Evolutionary conservation across 2,888 invertebrate species (phyloP).

Genomic region (Rhamphomyia laevipes): DNA sequence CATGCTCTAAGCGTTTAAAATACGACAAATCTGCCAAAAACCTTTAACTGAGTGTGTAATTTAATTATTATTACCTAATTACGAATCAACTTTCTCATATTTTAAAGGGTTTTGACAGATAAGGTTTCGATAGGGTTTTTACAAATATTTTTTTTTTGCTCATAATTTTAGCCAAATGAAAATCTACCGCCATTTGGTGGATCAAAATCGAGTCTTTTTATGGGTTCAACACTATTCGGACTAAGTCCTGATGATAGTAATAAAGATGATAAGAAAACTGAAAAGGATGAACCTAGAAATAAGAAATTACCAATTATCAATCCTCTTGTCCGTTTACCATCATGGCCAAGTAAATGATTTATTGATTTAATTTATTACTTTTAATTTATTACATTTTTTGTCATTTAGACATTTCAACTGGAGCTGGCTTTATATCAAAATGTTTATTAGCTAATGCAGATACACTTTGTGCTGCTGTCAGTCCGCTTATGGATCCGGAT

Average conservation of each 20-base stretch:
- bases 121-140: too few relatives aligned
- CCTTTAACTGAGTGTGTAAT: conserved; percentile 19
- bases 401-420: conserved; percentile 39
- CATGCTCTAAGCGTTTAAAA: conserved; percentile 16
- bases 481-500: conserved; percentile 87
- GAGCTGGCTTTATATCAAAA: conserved; percentile 84
- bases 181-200: conserved; percentile 45
- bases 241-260: conserved; percentile 33
- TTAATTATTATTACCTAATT: too few relatives aligned
- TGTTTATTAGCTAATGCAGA: conserved; percentile 92
- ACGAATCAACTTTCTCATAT: too few relatives aligned
- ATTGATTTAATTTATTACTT: neutral
- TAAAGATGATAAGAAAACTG: conserved; percentile 31
- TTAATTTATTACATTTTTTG: neutral
- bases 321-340: conserved; percentile 73
- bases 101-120: too few relatives aligned
- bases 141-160: too few relatives aligned
- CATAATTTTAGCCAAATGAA: conserved; percentile 32
- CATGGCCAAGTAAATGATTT: conserved; percentile 66
- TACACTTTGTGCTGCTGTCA: conserved; percentile 91
- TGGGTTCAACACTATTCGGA: conserved; percentile 33
- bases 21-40: conserved; percentile 21
- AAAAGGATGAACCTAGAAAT: conserved; percentile 33
- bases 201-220: conserved; percentile 44
- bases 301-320: conserved; percentile 81